phyloP scores from a whole-genome alignment of 2,888 invertebrate genomes.

The Macroteleia sp. region DNA sequence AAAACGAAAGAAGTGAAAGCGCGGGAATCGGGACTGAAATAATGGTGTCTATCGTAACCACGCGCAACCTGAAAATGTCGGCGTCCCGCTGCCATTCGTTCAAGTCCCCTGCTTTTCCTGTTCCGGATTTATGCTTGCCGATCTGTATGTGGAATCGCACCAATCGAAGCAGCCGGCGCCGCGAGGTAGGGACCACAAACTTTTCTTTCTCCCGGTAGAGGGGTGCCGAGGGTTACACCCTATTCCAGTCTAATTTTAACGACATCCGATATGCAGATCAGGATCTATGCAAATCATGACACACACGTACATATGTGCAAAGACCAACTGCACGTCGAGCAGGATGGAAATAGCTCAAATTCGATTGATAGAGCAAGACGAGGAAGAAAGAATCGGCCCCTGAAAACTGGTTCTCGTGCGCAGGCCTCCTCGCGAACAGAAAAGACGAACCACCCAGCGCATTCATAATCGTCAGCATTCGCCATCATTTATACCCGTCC shows the following conservation, averaged over 20 bases:
- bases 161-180: conserved; percentile 29
- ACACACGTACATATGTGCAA: conserved; percentile 49
- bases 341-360: too few species aligned
- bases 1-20: conserved; percentile 49
- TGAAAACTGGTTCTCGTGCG: conserved; percentile 69
- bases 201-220: conserved; percentile 59
- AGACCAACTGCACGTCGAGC: conserved; percentile 41
- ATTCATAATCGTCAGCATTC: conserved; percentile 60
- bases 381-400: conserved; percentile 66
- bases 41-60: conserved; percentile 53
- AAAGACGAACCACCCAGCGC: conserved; percentile 65
- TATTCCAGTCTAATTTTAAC: conserved; percentile 81
- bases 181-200: conserved; percentile 68
- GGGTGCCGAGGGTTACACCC: conserved; percentile 65
- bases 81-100: conserved; percentile 56
- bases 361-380: conserved; percentile 38
- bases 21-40: conserved; percentile 48
- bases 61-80: conserved; percentile 47
- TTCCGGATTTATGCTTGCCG: conserved; percentile 65
- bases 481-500: conserved; percentile 69
- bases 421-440: conserved; percentile 54
- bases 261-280: conserved; percentile 83
- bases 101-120: conserved; percentile 46
- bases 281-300: conserved; percentile 82
- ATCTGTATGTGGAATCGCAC: conserved; percentile 57